phyloP scores from a whole-genome alignment of 2,888 invertebrate genomes.

The Anthrax anthrax region DNA sequence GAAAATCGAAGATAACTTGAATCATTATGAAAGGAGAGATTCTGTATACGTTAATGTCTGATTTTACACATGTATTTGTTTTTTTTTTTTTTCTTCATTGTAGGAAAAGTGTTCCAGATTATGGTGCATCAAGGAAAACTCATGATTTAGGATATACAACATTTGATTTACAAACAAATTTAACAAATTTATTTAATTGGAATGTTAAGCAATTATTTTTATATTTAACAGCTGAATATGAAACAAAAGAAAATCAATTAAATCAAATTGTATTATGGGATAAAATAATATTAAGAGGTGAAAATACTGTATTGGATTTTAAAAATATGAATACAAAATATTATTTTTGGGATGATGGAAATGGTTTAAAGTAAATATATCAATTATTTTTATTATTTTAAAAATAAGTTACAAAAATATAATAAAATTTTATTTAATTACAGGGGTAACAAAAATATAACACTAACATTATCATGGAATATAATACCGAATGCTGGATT shows the following conservation, averaged over 20 bases:
- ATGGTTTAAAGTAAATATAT: slow-evolving; percentile 69
- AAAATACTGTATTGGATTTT: slow-evolving; percentile 83
- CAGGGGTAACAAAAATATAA: slow-evolving; percentile 88
- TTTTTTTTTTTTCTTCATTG: slow-evolving; percentile 21
- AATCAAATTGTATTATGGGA: slow-evolving; percentile 98
- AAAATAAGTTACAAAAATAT: no score
- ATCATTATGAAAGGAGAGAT: no score
- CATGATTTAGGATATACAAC: slow-evolving; percentile 92
- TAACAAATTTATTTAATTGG: slow-evolving; percentile 93
- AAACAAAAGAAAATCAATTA: slow-evolving; percentile 70
- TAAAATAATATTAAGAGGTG: slow-evolving; percentile 88
- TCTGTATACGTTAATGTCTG: no score
- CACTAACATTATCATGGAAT: slow-evolving; percentile 91
- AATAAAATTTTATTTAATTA: no score
- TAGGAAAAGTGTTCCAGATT: slow-evolving; percentile 94
- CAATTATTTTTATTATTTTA: no score
- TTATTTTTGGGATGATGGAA: slow-evolving; percentile 99
- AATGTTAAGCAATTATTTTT: slow-evolving; percentile 97
- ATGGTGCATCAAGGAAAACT: slow-evolving; percentile 81
- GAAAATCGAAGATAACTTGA: no score
- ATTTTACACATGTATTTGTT: background rate
- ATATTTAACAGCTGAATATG: slow-evolving; percentile 92
- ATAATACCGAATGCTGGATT: slow-evolving; percentile 97
- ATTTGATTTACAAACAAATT: slow-evolving; percentile 86
- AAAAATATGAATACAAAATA: slow-evolving; percentile 95